Evolutionary conservation across 2,113 vertebrate genomes (phyloP).

Genomic region (Pangasianodon hypophthalmus): DNA sequence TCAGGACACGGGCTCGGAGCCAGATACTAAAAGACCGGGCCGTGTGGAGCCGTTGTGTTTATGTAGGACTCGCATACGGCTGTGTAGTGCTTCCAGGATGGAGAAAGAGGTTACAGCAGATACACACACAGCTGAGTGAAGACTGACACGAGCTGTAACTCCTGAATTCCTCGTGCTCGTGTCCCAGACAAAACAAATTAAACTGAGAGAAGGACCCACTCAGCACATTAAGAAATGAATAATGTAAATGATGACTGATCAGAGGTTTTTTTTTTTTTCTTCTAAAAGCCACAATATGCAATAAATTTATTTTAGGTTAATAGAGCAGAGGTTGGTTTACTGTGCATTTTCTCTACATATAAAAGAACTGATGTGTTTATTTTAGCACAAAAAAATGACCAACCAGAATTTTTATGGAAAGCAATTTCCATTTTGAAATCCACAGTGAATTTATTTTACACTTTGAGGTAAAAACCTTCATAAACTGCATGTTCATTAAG

Average conservation of each 20-base stretch:
- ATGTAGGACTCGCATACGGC: not conserved
- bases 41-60: not conserved
- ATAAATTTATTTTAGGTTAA: not conserved
- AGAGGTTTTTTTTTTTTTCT: not conserved
- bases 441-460: not conserved
- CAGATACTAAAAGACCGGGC: not conserved
- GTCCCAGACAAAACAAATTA: not conserved
- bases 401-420: too few species aligned
- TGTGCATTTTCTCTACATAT: not conserved
- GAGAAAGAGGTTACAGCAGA: not conserved
- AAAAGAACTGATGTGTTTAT: not conserved
- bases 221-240: not conserved
- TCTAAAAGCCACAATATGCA: not conserved
- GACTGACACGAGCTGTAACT: not conserved
- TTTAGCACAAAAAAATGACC: not conserved
- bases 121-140: not conserved
- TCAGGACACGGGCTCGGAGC: not conserved
- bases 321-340: not conserved
- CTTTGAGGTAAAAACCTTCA: too few species aligned
- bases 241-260: not conserved
- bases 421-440: not conserved
- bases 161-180: not conserved
- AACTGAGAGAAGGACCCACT: too few species aligned
- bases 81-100: not conserved
- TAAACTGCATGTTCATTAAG: too few species aligned